Evolutionary conservation across 1,140 invertebrate genomes (phyloP).

Genomic region (Microvelia longipes): DNA sequence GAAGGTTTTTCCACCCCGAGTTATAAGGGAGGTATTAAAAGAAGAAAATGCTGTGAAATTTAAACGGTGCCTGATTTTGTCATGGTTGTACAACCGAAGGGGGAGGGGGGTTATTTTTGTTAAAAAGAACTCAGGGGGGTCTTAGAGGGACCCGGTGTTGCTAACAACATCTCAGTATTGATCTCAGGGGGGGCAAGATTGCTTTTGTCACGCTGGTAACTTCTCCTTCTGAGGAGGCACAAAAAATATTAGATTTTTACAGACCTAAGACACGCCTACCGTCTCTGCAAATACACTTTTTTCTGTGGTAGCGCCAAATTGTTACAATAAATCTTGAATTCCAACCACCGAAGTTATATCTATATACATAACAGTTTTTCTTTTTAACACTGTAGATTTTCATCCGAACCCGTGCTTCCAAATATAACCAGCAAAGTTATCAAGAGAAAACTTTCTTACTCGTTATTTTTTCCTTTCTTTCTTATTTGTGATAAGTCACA

Average conservation of each 20-base stretch:
- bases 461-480: no score
- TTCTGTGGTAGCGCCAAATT: neutral
- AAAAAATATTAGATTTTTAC: constrained; percentile 6
- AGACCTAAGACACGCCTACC: neutral
- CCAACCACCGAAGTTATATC: no score
- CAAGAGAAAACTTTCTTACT: no score
- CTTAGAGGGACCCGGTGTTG: neutral
- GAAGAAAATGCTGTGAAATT: neutral
- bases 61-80: neutral
- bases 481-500: no score
- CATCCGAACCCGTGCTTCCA: no score
- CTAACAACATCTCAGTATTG: neutral
- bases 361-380: no score
- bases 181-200: constrained; percentile 9
- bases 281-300: neutral
- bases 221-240: neutral
- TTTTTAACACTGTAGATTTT: no score
- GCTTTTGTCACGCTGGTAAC: constrained; percentile 12
- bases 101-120: neutral
- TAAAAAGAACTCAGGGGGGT: neutral
- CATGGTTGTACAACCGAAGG: neutral
- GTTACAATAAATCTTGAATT: neutral
- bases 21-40: neutral
- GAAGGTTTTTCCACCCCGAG: neutral
- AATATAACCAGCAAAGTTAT: no score